Evolutionary conservation across 2,113 vertebrate genomes (phyloP).

Genomic region (Mirounga angustirostris): DNA sequence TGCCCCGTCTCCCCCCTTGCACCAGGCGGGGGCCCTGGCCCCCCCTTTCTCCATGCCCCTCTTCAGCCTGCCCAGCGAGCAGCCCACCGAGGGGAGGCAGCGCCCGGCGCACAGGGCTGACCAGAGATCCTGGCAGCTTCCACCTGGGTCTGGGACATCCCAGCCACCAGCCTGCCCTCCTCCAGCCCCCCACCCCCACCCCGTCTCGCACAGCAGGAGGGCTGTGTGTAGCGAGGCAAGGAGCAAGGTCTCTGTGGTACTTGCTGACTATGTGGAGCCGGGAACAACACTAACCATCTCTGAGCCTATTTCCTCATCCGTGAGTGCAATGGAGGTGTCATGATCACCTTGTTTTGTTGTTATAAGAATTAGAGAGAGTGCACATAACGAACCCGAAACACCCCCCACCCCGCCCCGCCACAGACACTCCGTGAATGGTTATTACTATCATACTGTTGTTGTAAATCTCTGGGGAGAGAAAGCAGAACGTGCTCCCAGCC

Average conservation of each 20-base stretch:
- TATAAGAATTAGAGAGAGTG: neutral
- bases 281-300: neutral
- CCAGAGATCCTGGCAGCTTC: neutral
- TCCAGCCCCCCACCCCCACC: neutral
- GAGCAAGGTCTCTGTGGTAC: neutral
- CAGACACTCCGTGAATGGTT: neutral
- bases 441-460: neutral
- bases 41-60: neutral
- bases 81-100: neutral
- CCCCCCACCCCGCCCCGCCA: neutral
- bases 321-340: neutral
- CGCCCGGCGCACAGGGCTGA: neutral
- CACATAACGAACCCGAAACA: neutral
- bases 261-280: neutral
- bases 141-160: neutral
- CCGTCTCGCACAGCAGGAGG: neutral
- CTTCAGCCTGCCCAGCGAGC: neutral
- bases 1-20: neutral
- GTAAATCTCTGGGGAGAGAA: neutral
- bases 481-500: neutral
- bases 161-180: neutral
- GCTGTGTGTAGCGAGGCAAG: no score
- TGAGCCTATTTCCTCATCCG: neutral
- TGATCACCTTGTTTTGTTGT: neutral
- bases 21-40: neutral